Conservation (phyloP, 1,140 invertebrate genomes). For the Monochamus saltuarius region DNA sequence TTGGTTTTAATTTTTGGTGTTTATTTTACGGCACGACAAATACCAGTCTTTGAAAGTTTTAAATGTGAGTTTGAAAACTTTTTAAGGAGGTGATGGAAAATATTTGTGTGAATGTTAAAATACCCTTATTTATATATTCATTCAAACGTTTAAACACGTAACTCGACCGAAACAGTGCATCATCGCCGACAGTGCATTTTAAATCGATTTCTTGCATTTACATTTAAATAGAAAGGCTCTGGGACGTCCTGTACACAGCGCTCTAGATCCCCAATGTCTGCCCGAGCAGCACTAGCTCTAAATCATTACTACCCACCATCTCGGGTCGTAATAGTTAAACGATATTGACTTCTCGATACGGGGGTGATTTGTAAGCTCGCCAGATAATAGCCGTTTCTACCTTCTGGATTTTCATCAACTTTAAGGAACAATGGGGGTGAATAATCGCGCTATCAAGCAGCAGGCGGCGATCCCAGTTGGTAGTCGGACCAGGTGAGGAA, state of each 20-base stretch:
- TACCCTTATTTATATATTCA: too few relatives aligned
- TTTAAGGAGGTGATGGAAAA: too few relatives aligned
- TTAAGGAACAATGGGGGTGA: constrained; percentile 36
- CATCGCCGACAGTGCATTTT: too few relatives aligned
- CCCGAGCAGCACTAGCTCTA: constrained; percentile 6
- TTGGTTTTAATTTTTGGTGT: too few relatives aligned
- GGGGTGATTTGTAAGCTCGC: constrained; percentile 35
- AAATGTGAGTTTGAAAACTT: too few relatives aligned
- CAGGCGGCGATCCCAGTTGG: constrained; percentile 21
- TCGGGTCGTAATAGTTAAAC: constrained; percentile 34
- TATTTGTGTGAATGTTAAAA: too few relatives aligned
- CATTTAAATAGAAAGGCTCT: too few relatives aligned
- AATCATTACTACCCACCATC: constrained; percentile 14
- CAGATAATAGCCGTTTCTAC: constrained; percentile 29
- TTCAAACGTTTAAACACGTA: too few relatives aligned
- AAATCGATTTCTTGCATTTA: too few relatives aligned
- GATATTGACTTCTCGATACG: constrained; percentile 36
- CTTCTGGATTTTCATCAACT: constrained; percentile 34
- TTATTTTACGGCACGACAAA: too few relatives aligned
- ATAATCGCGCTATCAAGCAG: constrained; percentile 31
- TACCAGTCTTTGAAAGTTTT: too few relatives aligned
- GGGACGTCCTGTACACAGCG: constrained; percentile 12
- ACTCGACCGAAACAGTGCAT: too few relatives aligned
- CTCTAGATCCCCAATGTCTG: neutral
- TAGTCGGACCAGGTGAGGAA: constrained; percentile 10